Conservation (phyloP, 2,797 vertebrate species). For the Falco concolor region DNA sequence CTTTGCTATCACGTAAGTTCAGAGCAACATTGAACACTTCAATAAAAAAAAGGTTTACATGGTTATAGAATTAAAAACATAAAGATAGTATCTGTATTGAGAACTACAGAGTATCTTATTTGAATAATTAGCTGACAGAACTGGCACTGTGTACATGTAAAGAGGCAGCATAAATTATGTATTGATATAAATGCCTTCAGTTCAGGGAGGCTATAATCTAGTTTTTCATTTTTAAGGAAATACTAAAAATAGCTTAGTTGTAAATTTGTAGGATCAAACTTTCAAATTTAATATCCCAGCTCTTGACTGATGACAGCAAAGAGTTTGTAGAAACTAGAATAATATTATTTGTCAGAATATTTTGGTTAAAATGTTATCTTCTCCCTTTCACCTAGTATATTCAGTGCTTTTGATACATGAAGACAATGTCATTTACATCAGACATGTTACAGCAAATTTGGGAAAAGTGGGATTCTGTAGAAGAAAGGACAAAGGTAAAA, state of each 20-base stretch:
- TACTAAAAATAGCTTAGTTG: neutral
- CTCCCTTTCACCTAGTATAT: neutral
- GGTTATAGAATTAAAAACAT: neutral
- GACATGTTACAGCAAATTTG: neutral
- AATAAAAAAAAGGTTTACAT: neutral
- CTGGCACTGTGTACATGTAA: neutral
- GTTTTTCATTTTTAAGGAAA: neutral
- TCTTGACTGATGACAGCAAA: neutral
- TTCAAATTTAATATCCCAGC: neutral
- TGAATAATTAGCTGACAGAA: neutral
- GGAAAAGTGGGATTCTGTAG: neutral
- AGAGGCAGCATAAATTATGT: neutral
- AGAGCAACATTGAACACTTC: neutral
- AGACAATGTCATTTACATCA: neutral
- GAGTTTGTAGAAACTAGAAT: neutral
- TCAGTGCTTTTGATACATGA: neutral
- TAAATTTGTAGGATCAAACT: neutral
- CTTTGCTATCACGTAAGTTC: neutral
- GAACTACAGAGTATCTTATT: neutral
- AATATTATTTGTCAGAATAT: neutral
- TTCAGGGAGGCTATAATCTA: neutral
- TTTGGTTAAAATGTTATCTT: neutral
- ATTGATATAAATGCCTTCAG: neutral
- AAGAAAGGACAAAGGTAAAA: neutral
- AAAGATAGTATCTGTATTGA: neutral